Conservation (phyloP, 2,797 vertebrate genomes). For the Anisognathus igniventris region DNA sequence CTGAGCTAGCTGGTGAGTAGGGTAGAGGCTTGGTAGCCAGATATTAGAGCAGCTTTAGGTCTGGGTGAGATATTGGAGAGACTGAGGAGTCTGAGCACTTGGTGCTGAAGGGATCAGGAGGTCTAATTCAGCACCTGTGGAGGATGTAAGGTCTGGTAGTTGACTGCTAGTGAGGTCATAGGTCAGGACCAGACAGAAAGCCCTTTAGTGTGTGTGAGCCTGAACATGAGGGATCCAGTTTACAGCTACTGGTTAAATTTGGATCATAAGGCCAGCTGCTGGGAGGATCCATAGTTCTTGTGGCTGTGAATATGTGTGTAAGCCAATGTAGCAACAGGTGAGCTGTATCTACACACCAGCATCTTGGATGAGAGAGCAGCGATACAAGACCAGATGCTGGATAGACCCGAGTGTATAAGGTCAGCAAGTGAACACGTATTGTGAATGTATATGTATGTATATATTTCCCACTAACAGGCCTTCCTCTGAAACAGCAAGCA, state of each 20-base stretch:
- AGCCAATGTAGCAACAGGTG: background rate
- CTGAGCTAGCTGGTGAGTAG: background rate
- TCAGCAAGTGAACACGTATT: background rate
- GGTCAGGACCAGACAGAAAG: background rate
- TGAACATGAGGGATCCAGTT: background rate
- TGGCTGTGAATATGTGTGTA: background rate
- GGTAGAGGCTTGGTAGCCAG: background rate
- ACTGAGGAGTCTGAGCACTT: background rate
- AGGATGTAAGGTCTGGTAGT: background rate
- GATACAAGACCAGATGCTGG: background rate
- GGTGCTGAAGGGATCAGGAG: background rate
- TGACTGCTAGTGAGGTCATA: background rate
- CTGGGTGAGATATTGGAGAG: background rate
- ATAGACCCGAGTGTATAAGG: background rate
- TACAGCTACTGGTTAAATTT: background rate
- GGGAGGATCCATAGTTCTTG: background rate
- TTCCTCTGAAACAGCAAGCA: background rate
- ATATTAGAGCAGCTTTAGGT: background rate
- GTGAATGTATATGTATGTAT: background rate
- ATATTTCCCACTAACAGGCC: background rate
- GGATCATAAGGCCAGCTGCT: accelerated
- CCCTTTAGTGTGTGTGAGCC: background rate
- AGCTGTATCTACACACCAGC: accelerated
- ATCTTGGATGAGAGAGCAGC: background rate
- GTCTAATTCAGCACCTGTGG: background rate